A percentile compares a stretch with the other conserved stretches of the same genome.
These are phyloP conservation scores for Vipera latastei DNA, from an alignment of 2,797 vertebrate genomes.

Conservation along the genomic window DNA sequence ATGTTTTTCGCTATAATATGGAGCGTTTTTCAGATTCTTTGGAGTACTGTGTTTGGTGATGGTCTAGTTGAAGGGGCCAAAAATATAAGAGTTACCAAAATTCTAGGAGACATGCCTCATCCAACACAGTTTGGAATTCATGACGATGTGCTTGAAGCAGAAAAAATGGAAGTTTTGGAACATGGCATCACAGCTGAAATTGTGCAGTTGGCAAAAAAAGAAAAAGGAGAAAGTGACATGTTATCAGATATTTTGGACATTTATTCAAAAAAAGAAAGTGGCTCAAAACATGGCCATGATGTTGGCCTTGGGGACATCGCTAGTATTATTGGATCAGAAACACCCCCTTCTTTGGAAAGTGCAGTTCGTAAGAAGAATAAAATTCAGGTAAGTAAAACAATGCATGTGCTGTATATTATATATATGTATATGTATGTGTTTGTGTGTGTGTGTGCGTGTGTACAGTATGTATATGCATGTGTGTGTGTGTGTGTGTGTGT, in stretches of 20 bases:
- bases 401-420: neutral
- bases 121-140: slow-evolving; percentile 99
- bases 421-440: no score
- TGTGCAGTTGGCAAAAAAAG: slow-evolving; percentile 80
- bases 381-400: slow-evolving; percentile 79
- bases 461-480: no score
- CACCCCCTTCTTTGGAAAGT: slow-evolving; percentile 82
- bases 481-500: no score
- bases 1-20: slow-evolving; percentile 84
- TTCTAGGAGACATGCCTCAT: slow-evolving; percentile 98
- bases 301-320: slow-evolving; percentile 93
- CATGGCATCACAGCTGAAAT: slow-evolving; percentile 76
- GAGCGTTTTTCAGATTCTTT: slow-evolving; percentile 93
- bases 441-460: no score
- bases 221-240: slow-evolving; percentile 81
- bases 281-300: slow-evolving; percentile 83
- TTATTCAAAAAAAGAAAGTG: slow-evolving; percentile 84
- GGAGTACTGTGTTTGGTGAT: slow-evolving; percentile 93
- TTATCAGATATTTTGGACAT: slow-evolving; percentile 89
- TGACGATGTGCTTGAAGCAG: slow-evolving; percentile 86
- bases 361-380: slow-evolving; percentile 86
- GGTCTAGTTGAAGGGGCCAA: slow-evolving; percentile 96
- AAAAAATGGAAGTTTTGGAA: slow-evolving; percentile 84
- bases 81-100: slow-evolving; percentile 97
- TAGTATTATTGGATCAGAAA: slow-evolving; percentile 85